Percentiles rank a stretch among this genome's conserved stretches.
Evolutionary conservation across 2,797 vertebrate genomes (phyloP).

Genomic region (Thripadectes ignobilis): DNA sequence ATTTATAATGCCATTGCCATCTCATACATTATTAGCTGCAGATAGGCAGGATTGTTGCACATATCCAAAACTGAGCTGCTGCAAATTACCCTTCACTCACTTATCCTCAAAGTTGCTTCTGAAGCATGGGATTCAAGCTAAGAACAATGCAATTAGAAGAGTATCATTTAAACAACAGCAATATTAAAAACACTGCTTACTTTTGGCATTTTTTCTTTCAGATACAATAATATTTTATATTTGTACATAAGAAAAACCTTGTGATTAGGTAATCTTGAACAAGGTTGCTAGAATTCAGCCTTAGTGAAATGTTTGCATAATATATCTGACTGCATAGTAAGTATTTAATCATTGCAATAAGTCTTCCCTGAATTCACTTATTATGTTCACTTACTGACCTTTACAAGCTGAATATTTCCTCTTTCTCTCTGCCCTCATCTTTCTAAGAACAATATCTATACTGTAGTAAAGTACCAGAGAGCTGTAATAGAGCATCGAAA

Average conservation of each 20-base stretch:
- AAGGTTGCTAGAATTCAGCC: neutral
- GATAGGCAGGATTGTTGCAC: neutral
- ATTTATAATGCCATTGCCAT: neutral
- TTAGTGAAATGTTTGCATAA: neutral
- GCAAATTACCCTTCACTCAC: neutral
- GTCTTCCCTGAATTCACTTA: neutral
- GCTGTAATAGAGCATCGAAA: slow-evolving; percentile 29
- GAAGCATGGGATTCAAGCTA: neutral
- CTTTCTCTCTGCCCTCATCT: neutral
- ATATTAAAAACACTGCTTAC: neutral
- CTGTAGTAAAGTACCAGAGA: neutral
- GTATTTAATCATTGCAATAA: slow-evolving; percentile 13
- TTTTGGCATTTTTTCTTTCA: neutral
- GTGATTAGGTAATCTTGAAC: neutral
- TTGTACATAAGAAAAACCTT: neutral
- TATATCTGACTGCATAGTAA: slow-evolving; percentile 22
- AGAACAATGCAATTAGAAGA: neutral
- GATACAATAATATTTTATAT: neutral
- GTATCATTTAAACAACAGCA: neutral
- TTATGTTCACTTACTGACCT: slow-evolving; percentile 28
- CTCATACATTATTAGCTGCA: neutral
- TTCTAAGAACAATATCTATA: neutral
- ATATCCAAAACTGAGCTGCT: neutral
- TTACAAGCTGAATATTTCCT: slow-evolving; percentile 19
- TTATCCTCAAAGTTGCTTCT: neutral